phyloP scores from a whole-genome alignment of 2,888 invertebrate species.

The Vesta saturnalis region DNA sequence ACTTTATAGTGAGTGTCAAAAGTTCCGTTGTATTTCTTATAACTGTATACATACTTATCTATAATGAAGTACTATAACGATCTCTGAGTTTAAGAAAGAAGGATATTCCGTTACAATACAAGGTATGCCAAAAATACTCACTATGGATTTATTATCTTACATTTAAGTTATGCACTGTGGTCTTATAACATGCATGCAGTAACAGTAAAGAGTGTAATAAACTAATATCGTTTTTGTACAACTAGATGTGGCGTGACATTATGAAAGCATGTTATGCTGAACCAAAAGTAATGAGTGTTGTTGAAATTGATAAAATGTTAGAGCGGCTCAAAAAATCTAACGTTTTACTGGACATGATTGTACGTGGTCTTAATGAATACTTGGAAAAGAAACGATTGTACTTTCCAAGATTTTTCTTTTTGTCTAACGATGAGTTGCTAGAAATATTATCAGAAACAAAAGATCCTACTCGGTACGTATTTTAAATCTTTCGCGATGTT shows the following conservation, averaged over 20 bases:
- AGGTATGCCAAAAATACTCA: no score
- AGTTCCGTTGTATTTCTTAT: no score
- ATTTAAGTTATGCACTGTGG: no score
- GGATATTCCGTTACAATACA: no score
- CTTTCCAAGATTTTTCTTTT: conserved; percentile 96
- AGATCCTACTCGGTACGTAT: conserved; percentile 83
- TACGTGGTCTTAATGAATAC: conserved; percentile 92
- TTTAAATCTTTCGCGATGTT: no score
- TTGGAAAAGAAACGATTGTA: conserved; percentile 93
- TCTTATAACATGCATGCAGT: no score
- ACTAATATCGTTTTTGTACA: neutral
- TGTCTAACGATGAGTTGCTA: conserved; percentile 94
- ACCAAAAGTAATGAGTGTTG: conserved; percentile 83
- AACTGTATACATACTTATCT: no score
- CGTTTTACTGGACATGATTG: conserved; percentile 87
- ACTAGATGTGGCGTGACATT: conserved; percentile 95
- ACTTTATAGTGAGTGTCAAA: no score
- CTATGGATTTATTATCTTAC: no score
- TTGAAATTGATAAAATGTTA: conserved; percentile 91
- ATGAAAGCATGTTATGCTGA: conserved; percentile 86
- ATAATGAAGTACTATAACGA: no score
- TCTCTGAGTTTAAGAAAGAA: no score
- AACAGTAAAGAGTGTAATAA: no score
- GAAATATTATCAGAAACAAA: conserved; percentile 97
- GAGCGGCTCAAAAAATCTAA: conserved; percentile 90